Evolutionary conservation across 2,113 vertebrate species (phyloP).

Genomic region (Carlito syrichta): DNA sequence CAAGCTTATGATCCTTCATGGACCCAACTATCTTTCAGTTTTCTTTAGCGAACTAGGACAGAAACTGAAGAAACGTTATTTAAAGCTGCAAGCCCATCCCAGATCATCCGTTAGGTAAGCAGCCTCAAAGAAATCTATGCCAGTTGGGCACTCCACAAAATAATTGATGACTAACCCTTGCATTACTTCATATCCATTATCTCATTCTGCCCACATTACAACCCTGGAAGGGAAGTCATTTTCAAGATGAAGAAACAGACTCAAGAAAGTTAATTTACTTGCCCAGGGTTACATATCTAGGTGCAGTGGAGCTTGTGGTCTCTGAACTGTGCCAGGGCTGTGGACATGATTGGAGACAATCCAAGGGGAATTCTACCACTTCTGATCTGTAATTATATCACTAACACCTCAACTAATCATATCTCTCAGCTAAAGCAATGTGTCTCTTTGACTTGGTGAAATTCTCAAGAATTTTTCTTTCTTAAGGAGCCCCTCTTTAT

Average conservation of each 20-base stretch:
- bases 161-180: not conserved
- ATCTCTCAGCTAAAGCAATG: not conserved
- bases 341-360: not conserved
- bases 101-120: not conserved
- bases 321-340: not conserved
- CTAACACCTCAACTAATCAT: not conserved
- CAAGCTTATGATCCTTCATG: not conserved
- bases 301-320: not conserved
- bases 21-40: not conserved
- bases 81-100: not conserved
- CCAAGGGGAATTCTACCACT: not conserved
- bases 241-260: slow-evolving; percentile 40
- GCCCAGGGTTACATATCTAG: not conserved
- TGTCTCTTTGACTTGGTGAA: slow-evolving; percentile 10
- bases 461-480: slow-evolving; percentile 8
- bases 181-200: not conserved
- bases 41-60: not conserved
- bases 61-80: not conserved
- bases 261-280: not conserved
- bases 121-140: not conserved
- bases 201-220: not conserved
- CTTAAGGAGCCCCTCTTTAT: slow-evolving; percentile 3
- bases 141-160: not conserved
- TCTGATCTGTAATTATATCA: not conserved
- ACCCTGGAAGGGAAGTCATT: slow-evolving; percentile 26